phyloP scores from a whole-genome alignment of 2,888 invertebrate genomes.

The Hartigia nigra region DNA sequence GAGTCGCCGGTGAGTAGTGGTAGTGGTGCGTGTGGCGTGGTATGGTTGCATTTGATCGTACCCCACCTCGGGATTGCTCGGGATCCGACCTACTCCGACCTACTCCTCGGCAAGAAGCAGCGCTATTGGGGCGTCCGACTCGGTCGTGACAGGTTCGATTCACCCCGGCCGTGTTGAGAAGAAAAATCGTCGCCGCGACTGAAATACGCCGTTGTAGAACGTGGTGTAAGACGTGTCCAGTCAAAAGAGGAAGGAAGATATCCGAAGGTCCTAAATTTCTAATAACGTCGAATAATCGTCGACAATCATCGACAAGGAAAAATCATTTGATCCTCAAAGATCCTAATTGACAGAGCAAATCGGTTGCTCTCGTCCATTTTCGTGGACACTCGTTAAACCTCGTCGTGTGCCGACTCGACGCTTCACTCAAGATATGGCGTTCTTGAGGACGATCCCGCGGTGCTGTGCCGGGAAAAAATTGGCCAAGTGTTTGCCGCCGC shows the following conservation, averaged over 20 bases:
- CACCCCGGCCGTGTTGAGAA: slow-evolving; percentile 25
- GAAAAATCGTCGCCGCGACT: neutral
- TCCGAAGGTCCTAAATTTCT: neutral
- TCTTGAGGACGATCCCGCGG: slow-evolving; percentile 57
- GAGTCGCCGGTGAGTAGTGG: slow-evolving; percentile 18
- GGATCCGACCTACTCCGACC: too few relatives aligned
- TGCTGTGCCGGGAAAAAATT: slow-evolving; percentile 56
- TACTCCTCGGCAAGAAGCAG: slow-evolving; percentile 30
- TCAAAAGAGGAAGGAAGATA: neutral
- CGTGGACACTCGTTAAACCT: neutral
- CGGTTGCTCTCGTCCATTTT: neutral
- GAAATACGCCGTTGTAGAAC: neutral
- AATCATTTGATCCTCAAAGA: neutral
- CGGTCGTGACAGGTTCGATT: slow-evolving; percentile 48
- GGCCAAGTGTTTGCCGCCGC: slow-evolving; percentile 46
- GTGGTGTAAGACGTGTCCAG: neutral
- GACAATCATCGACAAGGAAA: neutral
- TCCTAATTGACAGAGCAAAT: neutral
- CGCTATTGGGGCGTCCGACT: slow-evolving; percentile 47
- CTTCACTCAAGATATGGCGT: slow-evolving; percentile 46
- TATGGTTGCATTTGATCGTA: slow-evolving; percentile 11
- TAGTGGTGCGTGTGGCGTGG: slow-evolving; percentile 15
- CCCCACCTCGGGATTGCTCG: slow-evolving; percentile 39
- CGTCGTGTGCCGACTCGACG: neutral
- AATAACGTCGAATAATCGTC: neutral